Conservation (phyloP, 2,113 vertebrate species). For the Butorides virescens region DNA sequence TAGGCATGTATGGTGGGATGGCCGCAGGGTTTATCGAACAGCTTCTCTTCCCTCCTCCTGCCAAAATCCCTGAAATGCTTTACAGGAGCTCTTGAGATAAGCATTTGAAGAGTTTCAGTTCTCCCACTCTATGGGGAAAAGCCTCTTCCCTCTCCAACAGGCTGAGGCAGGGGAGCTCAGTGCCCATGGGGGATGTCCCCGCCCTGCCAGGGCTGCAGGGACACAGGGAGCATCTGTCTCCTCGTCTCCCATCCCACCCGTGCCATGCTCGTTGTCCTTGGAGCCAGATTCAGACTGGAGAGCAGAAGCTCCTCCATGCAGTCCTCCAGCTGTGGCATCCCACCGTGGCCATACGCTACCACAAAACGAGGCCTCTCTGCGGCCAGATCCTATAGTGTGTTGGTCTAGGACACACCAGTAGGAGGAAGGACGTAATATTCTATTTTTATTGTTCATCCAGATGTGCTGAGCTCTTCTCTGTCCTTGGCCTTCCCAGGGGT, state of each 20-base stretch:
- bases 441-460: background rate
- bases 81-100: background rate
- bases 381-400: background rate
- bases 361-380: background rate
- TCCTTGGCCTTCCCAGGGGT: background rate
- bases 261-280: background rate
- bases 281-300: background rate
- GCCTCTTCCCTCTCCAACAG: background rate
- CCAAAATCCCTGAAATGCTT: background rate
- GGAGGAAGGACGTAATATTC: background rate
- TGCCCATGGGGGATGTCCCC: background rate
- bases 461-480: background rate
- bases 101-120: background rate
- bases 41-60: background rate
- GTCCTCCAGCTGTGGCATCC: background rate
- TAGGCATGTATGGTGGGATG: background rate
- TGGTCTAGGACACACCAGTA: background rate
- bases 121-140: background rate
- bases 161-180: background rate
- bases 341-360: rapidly evolving
- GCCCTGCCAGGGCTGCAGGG: background rate
- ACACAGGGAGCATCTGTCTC: background rate
- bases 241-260: rapidly evolving
- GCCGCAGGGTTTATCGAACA: background rate
- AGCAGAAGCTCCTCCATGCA: background rate